phyloP scores from a whole-genome alignment of 1,140 invertebrate genomes.

The Macrocentrus cingulum region DNA sequence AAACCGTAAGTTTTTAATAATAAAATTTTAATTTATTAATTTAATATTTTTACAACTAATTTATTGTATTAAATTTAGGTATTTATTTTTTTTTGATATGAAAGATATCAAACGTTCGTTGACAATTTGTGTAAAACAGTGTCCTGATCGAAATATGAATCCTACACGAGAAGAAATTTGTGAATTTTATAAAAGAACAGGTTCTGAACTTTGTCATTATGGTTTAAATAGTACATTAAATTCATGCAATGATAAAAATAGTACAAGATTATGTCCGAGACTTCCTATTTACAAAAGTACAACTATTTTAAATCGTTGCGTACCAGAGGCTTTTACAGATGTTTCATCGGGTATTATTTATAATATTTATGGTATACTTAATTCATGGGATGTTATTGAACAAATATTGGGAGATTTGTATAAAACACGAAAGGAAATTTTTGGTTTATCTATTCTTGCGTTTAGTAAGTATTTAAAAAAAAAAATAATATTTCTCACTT shows the following conservation, averaged over 20 bases:
- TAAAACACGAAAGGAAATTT: conserved; percentile 81
- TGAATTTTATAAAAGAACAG: conserved; percentile 73
- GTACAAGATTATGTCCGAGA: conserved; percentile 70
- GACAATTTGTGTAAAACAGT: conserved; percentile 88
- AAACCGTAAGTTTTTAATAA: conserved; percentile 66
- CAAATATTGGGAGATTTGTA: conserved; percentile 87
- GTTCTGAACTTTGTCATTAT: conserved; percentile 76
- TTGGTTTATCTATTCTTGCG: conserved; percentile 78
- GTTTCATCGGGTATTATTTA: conserved; percentile 64
- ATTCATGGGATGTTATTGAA: conserved; percentile 84
- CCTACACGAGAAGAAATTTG: conserved; percentile 70
- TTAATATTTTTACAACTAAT: background rate
- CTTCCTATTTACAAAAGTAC: conserved; percentile 73
- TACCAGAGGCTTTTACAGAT: conserved; percentile 71
- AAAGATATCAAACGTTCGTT: conserved; percentile 73
- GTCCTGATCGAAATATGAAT: conserved; percentile 71
- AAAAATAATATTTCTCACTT: too few species aligned
- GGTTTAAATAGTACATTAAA: conserved; percentile 47
- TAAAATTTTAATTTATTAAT: background rate
- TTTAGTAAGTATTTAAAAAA: conserved; percentile 75
- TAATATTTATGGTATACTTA: conserved; percentile 79
- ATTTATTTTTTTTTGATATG: conserved; percentile 83
- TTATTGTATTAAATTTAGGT: conserved; percentile 63
- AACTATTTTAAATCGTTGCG: conserved; percentile 84
- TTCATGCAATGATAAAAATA: conserved; percentile 42